Conservation (phyloP, 2,797 vertebrate species). For the Myotis myotis region DNA sequence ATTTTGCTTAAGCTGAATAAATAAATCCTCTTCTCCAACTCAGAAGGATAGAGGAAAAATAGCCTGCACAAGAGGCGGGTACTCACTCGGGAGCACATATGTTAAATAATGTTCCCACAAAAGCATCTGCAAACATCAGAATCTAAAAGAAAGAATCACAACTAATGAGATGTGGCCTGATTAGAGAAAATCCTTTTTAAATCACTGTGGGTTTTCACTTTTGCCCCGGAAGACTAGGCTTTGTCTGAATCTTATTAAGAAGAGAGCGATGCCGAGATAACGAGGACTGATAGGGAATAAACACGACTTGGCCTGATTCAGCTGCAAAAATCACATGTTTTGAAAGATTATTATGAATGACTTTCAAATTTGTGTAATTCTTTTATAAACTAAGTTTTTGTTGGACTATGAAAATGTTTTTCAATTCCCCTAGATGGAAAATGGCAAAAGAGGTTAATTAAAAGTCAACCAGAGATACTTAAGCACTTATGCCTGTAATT, state of each 20-base stretch:
- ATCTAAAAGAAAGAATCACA: not conserved
- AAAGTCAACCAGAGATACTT: constrained; percentile 68
- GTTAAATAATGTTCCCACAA: constrained; percentile 54
- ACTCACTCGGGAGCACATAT: constrained; percentile 40
- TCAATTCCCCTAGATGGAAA: constrained; percentile 74
- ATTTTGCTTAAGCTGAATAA: constrained; percentile 11
- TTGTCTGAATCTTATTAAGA: constrained; percentile 79
- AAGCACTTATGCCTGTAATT: constrained; percentile 64
- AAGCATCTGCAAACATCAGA: constrained; percentile 31
- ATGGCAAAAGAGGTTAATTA: constrained; percentile 78
- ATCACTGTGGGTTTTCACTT: constrained; percentile 38
- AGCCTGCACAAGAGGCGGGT: constrained; percentile 2
- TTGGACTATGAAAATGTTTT: constrained; percentile 73
- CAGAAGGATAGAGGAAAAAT: not conserved
- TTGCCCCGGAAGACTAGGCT: constrained; percentile 43
- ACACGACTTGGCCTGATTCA: constrained; percentile 64
- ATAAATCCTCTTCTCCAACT: constrained; percentile 41
- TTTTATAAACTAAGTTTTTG: constrained; percentile 40
- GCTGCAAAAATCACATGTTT: constrained; percentile 75
- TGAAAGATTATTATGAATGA: constrained; percentile 65
- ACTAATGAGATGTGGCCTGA: constrained; percentile 70
- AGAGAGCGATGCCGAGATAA: constrained; percentile 65
- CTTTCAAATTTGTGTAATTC: constrained; percentile 40
- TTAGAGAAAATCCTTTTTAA: constrained; percentile 76
- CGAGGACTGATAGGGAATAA: constrained; percentile 58